These are phyloP conservation scores for Caenorhabditis plicata DNA, from an alignment of 2,888 invertebrate genomes.

Conservation along the genomic window DNA sequence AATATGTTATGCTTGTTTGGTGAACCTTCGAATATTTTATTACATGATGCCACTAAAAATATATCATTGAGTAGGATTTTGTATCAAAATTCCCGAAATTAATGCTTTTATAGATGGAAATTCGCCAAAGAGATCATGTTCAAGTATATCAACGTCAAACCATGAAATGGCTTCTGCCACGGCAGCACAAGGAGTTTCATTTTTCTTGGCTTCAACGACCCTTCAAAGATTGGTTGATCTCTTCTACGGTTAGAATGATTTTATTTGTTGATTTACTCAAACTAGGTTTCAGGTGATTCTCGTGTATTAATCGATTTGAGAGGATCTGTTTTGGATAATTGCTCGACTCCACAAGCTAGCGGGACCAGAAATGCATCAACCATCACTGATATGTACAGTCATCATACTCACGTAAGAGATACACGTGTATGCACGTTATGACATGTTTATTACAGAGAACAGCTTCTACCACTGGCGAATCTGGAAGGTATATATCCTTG, in stretches of 20 bases:
- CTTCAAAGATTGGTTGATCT: constrained; percentile 57
- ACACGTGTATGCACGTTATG: no score
- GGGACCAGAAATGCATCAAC: constrained; percentile 14
- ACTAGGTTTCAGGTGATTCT: constrained; percentile 38
- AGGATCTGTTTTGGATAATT: neutral
- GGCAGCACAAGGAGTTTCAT: constrained; percentile 44
- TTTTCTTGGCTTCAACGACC: constrained; percentile 57
- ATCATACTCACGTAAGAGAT: constrained; percentile 28
- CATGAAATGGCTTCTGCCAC: constrained; percentile 18
- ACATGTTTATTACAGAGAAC: constrained; percentile 22
- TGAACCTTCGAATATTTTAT: constrained; percentile 39
- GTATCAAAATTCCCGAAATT: neutral
- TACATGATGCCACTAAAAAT: constrained; percentile 38
- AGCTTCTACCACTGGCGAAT: constrained; percentile 22
- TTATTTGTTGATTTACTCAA: neutral
- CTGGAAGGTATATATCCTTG: constrained; percentile 18
- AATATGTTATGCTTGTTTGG: constrained; percentile 43
- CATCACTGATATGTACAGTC: constrained; percentile 19
- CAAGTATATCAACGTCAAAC: constrained; percentile 20
- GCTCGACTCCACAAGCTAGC: constrained; percentile 1
- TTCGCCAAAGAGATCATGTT: constrained; percentile 11
- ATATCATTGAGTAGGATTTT: constrained; percentile 31
- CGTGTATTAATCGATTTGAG: constrained; percentile 17
- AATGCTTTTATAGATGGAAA: constrained; percentile 26
- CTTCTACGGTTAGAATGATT: constrained; percentile 52